Percentiles rank a stretch among this genome's conserved stretches.
Evolutionary conservation across 2,113 vertebrate genomes (phyloP).

Genomic region (Sminthopsis crassicaudata): DNA sequence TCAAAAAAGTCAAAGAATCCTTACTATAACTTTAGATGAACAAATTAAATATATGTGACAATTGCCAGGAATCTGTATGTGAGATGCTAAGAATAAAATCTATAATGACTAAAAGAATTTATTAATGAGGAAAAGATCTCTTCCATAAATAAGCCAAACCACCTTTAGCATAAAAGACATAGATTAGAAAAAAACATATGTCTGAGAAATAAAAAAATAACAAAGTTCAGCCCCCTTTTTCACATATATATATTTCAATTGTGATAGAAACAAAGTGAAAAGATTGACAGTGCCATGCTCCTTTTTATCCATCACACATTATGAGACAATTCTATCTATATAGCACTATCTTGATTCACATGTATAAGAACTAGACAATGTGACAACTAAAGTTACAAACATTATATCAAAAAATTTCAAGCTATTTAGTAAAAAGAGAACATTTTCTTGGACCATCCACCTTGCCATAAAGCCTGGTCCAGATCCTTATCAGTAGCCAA

Average conservation of each 20-base stretch:
- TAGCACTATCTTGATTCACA: not conserved
- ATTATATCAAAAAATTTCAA: not conserved
- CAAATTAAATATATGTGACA: conserved; percentile 50
- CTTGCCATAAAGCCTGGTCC: not conserved
- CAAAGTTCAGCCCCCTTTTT: not conserved
- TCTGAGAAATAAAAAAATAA: not conserved
- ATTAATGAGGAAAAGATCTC: not conserved
- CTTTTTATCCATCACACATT: not conserved
- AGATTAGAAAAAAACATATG: too few relatives aligned
- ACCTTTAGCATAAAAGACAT: not conserved
- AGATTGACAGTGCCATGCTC: not conserved
- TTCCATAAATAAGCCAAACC: not conserved
- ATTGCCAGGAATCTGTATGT: not conserved
- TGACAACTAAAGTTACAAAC: not conserved
- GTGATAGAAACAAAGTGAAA: not conserved
- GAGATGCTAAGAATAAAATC: not conserved
- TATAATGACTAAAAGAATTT: not conserved
- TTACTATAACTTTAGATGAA: conserved; percentile 18
- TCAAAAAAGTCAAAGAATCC: not conserved
- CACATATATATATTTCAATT: not conserved
- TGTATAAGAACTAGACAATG: not conserved
- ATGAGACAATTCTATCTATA: not conserved
- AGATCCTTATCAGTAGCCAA: not conserved
- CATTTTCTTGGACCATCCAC: not conserved
- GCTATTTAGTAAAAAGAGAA: not conserved